A percentile compares a stretch with the other conserved stretches of the same genome.
Evolutionary conservation across 1,140 invertebrate genomes (phyloP).

Genomic region (Pseudomyrmex concolor): DNA sequence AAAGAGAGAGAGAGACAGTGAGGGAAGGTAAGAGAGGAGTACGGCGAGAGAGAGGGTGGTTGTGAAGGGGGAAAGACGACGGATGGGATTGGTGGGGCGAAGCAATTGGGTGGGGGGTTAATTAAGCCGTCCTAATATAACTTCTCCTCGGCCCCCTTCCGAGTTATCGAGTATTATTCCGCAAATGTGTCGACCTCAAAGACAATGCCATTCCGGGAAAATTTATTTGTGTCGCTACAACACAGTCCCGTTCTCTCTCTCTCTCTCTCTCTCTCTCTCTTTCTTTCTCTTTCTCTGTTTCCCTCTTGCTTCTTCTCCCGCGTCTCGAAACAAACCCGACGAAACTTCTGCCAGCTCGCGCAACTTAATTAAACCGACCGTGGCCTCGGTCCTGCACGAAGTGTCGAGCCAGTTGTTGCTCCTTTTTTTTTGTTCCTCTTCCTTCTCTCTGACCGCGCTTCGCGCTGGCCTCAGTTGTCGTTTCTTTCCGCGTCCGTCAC

Average conservation of each 20-base stretch:
- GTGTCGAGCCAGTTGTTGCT: constrained; percentile 70
- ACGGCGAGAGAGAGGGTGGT: constrained; percentile 65
- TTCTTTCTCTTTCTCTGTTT: constrained; percentile 15
- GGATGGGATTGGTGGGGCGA: constrained; percentile 72
- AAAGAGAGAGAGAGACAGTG: constrained; percentile 18
- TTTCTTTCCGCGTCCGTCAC: background rate
- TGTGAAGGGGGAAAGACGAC: constrained; percentile 71
- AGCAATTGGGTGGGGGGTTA: constrained; percentile 75
- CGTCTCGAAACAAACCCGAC: constrained; percentile 72
- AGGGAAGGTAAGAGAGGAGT: constrained; percentile 33
- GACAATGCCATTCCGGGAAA: constrained; percentile 80
- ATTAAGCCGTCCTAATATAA: constrained; percentile 81
- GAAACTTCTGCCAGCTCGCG: constrained; percentile 76
- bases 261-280: constrained; percentile 15
- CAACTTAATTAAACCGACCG: constrained; percentile 79
- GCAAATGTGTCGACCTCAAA: constrained; percentile 81
- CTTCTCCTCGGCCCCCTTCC: constrained; percentile 71
- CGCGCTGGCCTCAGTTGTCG: constrained; percentile 12
- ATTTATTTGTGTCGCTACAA: constrained; percentile 80
- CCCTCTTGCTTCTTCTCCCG: constrained; percentile 43
- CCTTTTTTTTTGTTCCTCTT: background rate
- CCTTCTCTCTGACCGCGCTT: constrained; percentile 18
- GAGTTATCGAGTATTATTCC: constrained; percentile 80
- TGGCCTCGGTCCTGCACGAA: constrained; percentile 73
- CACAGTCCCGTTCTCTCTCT: constrained; percentile 36